These are phyloP conservation scores for Phthorimaea operculella DNA, from an alignment of 1,140 invertebrate species.

Conservation along the genomic window DNA sequence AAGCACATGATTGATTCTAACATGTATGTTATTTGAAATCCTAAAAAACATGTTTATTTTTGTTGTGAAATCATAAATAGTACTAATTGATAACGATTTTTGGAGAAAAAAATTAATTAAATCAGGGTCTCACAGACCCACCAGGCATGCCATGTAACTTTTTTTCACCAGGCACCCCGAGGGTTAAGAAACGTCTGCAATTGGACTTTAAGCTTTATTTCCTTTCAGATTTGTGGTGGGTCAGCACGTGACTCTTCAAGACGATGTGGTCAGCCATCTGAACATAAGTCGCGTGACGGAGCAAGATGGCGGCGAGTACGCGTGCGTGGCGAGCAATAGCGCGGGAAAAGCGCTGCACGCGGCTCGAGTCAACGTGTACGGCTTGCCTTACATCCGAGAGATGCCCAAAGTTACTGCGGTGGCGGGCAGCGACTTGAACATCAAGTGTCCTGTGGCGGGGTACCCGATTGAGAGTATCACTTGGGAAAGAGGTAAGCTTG, in stretches of 20 bases:
- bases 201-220: background rate
- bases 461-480: conserved; percentile 89
- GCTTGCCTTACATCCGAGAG: conserved; percentile 86
- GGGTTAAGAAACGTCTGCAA: no score
- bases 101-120: no score
- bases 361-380: conserved; percentile 91
- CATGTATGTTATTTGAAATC: no score
- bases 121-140: no score
- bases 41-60: no score
- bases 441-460: conserved; percentile 93
- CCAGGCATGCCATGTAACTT: no score
- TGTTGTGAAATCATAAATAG: no score
- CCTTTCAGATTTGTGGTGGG: conserved; percentile 82
- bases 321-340: conserved; percentile 86
- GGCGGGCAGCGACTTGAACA: conserved; percentile 84
- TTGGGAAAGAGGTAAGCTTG: conserved; percentile 85
- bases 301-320: conserved; percentile 92
- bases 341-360: conserved; percentile 81
- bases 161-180: no score
- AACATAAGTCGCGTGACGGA: conserved; percentile 90
- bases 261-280: conserved; percentile 94
- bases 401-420: conserved; percentile 93
- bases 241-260: conserved; percentile 90
- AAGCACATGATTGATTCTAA: no score
- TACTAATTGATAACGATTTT: no score